These are phyloP conservation scores for Chiroxiphia lanceolata DNA, from an alignment of 2,797 vertebrate species.

Conservation along the genomic window DNA sequence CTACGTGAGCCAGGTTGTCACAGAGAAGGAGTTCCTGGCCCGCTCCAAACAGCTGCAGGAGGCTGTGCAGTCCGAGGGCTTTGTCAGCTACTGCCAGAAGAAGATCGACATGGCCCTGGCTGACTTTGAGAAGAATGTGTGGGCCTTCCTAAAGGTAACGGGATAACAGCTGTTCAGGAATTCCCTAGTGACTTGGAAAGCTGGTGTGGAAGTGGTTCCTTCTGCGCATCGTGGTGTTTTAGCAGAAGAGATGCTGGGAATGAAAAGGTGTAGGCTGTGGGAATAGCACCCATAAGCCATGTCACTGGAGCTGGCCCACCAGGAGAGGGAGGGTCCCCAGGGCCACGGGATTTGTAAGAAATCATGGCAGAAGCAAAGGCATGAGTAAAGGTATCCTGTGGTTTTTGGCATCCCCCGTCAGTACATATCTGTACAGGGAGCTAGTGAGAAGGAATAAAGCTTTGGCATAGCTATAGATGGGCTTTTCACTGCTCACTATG, in stretches of 20 bases:
- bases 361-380: not conserved
- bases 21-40: conserved; percentile 86
- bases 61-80: conserved; percentile 83
- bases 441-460: not conserved
- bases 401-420: not conserved
- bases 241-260: not conserved
- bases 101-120: conserved; percentile 84
- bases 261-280: not conserved
- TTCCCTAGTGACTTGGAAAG: not conserved
- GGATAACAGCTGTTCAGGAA: not conserved
- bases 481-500: not conserved
- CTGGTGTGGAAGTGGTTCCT: not conserved
- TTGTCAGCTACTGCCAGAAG: conserved; percentile 87
- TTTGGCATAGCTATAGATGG: not conserved
- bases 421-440: not conserved
- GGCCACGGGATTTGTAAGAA: accelerated
- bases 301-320: not conserved
- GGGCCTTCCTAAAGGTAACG: conserved; percentile 94
- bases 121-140: conserved; percentile 90
- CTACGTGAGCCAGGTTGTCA: conserved; percentile 93
- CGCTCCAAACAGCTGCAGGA: conserved; percentile 89
- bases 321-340: not conserved
- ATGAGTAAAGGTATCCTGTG: not conserved
- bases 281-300: not conserved
- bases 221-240: not conserved